Base-by-base conservation (phyloP, 2,797 vertebrate species). In the Nannoperca obscura region DNA sequence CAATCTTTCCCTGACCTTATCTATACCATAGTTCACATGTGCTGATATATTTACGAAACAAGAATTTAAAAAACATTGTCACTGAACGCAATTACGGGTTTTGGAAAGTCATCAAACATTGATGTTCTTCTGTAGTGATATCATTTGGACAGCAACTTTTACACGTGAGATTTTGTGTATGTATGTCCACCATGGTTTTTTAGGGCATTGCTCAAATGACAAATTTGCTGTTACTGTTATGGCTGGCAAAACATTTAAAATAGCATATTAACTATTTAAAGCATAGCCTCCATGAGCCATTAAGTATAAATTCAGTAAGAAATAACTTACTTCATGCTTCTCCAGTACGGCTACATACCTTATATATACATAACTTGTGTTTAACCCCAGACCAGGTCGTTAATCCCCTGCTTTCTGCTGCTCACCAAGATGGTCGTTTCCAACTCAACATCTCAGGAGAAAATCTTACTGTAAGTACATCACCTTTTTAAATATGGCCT, bases 391-490 rank as follows among this genome's bases (percentile, higher is more conserved):
- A 97, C 46, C 92, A 96, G 46, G 40, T 95, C 24, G 74, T 97
- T 1, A 92, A 92, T 68, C 93, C 96, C 0, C 38, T 97, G 82
- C 54, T 96, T 4, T 64, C 72, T 0, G 96, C 95, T 14, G 95
- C 94, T 2, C 95, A 97, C 87, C 69, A 94, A 0, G 96, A 97
- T 14, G 88, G 90, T 2, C 91, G 92, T 7, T 95, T 97, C 60
- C 22, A 57, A 0, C 79, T 94, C 65, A 94, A 79, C 68, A 87
- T 98, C 71, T 72, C 82, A 0, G 94, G 93, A 71, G 72, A 93
- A 12, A 93, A 96, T 58, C 32, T 97, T 47, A 84, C 87, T 83
- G 97, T 97, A 71, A 91, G 87, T 77, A 3, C 32, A 6, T 30
- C 27, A 27, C 13, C 20, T 20, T 44, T 11, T 44, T 11, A 46